A percentile compares a stretch with the other conserved stretches of the same genome.
Conservation (phyloP, 2,113 vertebrate species). For the Salminus brasiliensis region DNA sequence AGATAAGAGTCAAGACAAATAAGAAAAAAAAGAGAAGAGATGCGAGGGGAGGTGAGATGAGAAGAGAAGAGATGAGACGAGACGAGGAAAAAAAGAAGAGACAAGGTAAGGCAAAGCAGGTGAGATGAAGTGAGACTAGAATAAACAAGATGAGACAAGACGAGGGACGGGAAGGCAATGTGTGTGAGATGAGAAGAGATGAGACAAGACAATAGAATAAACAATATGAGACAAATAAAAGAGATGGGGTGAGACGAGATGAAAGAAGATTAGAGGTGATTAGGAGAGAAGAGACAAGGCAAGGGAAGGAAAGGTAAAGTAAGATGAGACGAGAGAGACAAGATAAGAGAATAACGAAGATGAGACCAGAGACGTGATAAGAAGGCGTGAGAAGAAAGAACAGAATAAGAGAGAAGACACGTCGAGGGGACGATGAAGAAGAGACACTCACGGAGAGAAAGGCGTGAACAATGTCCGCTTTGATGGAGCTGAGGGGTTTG, state of each 20-base stretch:
- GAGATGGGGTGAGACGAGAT: too few relatives aligned
- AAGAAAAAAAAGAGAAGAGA: background rate
- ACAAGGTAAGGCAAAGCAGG: background rate
- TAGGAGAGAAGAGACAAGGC: too few relatives aligned
- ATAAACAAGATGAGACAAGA: background rate
- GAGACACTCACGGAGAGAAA: slow-evolving; percentile 85
- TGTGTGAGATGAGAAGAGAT: too few relatives aligned
- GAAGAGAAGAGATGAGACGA: too few relatives aligned
- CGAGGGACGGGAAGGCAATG: too few relatives aligned
- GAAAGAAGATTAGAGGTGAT: too few relatives aligned
- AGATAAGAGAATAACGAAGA: background rate
- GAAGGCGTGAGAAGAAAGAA: background rate
- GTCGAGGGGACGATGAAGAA: too few relatives aligned
- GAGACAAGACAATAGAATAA: too few relatives aligned
- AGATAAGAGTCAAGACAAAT: background rate
- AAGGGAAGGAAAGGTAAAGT: background rate
- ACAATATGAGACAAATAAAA: too few relatives aligned
- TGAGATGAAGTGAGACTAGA: background rate
- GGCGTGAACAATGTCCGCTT: slow-evolving; percentile 92
- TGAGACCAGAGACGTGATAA: background rate
- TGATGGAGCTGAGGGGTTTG: slow-evolving; percentile 93
- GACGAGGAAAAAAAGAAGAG: too few relatives aligned
- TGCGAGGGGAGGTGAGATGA: background rate
- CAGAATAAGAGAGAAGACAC: background rate
- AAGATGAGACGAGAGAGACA: background rate